phyloP scores from a whole-genome alignment of 2,888 invertebrate genomes.

The Mythimna ferrago region DNA sequence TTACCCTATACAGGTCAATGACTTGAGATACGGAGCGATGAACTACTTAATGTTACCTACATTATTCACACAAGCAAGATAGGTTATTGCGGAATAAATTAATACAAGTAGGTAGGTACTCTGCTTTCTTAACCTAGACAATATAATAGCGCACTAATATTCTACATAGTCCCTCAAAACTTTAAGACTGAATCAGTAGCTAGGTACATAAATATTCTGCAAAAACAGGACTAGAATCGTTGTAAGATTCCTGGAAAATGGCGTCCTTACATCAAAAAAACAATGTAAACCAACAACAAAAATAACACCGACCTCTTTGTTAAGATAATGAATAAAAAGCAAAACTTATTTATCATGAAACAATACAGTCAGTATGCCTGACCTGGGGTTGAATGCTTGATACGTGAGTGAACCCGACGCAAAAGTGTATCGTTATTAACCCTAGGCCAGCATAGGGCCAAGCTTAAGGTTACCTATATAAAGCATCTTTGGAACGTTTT shows the following conservation, averaged over 20 bases:
- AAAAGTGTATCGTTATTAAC: constrained; percentile 87
- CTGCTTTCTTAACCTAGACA: background rate
- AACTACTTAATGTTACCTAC: background rate
- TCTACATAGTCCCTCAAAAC: no score
- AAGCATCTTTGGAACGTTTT: constrained; percentile 76
- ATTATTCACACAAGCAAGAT: background rate
- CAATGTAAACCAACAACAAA: background rate
- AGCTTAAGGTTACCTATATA: constrained; percentile 78
- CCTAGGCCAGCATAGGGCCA: constrained; percentile 86
- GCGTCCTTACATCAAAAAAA: background rate
- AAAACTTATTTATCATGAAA: constrained; percentile 73
- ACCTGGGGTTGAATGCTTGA: constrained; percentile 76
- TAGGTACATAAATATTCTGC: no score
- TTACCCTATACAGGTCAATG: constrained; percentile 18
- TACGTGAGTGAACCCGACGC: constrained; percentile 79
- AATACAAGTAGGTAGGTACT: background rate
- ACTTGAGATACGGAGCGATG: constrained; percentile 7
- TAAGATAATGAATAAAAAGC: constrained; percentile 66
- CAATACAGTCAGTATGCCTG: constrained; percentile 79
- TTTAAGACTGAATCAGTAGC: no score
- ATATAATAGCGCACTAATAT: background rate
- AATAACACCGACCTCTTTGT: constrained; percentile 41
- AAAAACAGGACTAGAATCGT: no score
- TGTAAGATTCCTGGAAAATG: background rate
- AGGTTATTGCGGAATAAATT: background rate